Evolutionary conservation across 2,797 vertebrate genomes (phyloP), one percentile per base, ranked within the genome.

Genomic region (Falco cherrug): DNA sequence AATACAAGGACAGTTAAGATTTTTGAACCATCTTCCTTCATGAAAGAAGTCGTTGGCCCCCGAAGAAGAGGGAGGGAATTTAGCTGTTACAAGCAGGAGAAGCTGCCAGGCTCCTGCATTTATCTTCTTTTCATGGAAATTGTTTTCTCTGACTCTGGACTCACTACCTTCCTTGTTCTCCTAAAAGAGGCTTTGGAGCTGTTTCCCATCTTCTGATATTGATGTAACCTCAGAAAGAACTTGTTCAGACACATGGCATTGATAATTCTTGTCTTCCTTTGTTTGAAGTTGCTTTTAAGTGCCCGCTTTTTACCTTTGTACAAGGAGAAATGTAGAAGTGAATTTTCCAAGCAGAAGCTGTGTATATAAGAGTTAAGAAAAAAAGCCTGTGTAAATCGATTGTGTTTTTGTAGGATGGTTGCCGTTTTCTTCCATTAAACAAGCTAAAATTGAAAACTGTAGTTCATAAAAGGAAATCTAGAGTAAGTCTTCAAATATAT

Each of bases 191-290:
- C 82, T 91, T 29, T 59, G n/a, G 60, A 96, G 65, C 89, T 94
- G 79, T 93, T 96, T 96, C 81, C 39, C 24, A 83, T 93, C 75
- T 95, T 81, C 79, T 78, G 47, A 29, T 95, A 90, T 84, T 94
- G 89, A 69, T 87, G 67, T 93, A 96, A 94, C 83, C 85, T 94
- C 41, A 88, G 59, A 68, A 94, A 17, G 78, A 95, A 56, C 70
- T 86, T 86, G 16, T 63, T 91, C 73, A 86, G 33, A 84, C 94
- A 95, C 88, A 76, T 86, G 94, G 89, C 35, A 79, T 88, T 94
- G 87, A 93, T 95, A 90, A 87, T 73, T 92, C 70, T 89, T 9
- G 0, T 86, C 37, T 86, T 43, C 26, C 50, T 21, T 76, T 77
- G 25, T 93, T 86, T 93, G 75, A 93, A 86, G 65, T 86, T 93